Evolutionary conservation across 2,797 vertebrate genomes (phyloP).

Genomic region (Peromyscus aztecus): DNA sequence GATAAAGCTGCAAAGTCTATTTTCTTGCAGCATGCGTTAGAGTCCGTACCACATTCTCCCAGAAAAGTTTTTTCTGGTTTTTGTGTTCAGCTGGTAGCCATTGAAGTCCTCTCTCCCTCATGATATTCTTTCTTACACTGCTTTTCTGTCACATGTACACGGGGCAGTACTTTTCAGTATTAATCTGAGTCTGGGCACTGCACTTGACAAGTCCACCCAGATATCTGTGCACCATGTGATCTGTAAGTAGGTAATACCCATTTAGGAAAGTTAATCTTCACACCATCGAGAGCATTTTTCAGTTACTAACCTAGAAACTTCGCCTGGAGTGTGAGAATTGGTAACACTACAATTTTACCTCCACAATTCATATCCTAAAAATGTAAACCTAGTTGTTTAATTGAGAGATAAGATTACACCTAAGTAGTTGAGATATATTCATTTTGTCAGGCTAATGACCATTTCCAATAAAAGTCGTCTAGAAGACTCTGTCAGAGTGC

Average conservation of each 20-base stretch:
- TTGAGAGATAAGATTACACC: neutral
- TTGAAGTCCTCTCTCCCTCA: neutral
- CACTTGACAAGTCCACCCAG: neutral
- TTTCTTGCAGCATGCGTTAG: neutral
- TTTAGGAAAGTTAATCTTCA: slow-evolving; percentile 36
- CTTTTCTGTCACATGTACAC: neutral
- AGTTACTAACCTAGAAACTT: slow-evolving; percentile 50
- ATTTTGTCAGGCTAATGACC: slow-evolving; percentile 55
- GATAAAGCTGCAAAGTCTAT: slow-evolving; percentile 5
- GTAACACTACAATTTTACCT: neutral
- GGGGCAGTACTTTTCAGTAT: neutral
- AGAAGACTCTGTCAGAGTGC: slow-evolving; percentile 51
- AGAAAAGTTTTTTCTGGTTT: neutral
- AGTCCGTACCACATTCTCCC: slow-evolving; percentile 1
- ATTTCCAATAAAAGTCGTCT: slow-evolving; percentile 51
- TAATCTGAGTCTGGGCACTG: neutral
- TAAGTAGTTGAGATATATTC: slow-evolving; percentile 59
- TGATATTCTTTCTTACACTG: neutral
- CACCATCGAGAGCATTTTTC: neutral
- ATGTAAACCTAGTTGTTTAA: slow-evolving; percentile 30
- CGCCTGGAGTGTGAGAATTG: slow-evolving; percentile 17
- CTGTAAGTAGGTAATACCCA: neutral
- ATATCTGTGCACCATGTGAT: neutral
- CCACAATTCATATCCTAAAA: slow-evolving; percentile 55
- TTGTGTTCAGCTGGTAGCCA: neutral